phyloP scores from a whole-genome alignment of 2,888 invertebrate genomes.

The Gastrophysa polygoni region DNA sequence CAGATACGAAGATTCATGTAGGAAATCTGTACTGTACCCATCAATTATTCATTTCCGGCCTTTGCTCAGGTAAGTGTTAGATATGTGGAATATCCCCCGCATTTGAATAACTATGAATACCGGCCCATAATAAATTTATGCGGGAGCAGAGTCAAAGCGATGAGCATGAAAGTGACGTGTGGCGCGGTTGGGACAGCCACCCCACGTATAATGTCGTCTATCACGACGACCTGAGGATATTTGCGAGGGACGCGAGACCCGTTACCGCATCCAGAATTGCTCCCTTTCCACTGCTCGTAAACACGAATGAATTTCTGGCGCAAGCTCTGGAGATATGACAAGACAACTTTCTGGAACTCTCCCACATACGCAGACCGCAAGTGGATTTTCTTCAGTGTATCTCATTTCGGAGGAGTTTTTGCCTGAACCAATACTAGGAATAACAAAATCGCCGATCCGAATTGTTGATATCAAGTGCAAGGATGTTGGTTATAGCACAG shows the following conservation, averaged over 20 bases:
- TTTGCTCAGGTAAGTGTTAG: slow-evolving; percentile 8
- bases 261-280: background rate
- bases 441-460: too few relatives aligned
- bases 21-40: background rate
- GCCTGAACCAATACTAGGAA: too few relatives aligned
- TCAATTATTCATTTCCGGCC: background rate
- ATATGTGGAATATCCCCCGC: slow-evolving; percentile 33
- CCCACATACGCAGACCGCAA: too few relatives aligned
- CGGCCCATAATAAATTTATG: slow-evolving; percentile 44
- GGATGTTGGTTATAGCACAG: too few relatives aligned
- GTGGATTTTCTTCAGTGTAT: too few relatives aligned
- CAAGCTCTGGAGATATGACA: too few relatives aligned
- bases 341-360: too few relatives aligned
- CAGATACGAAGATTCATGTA: background rate
- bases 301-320: background rate
- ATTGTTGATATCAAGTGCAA: too few relatives aligned
- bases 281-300: background rate
- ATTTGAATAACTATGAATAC: slow-evolving; percentile 47
- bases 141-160: slow-evolving; percentile 19
- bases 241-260: slow-evolving; percentile 17
- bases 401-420: too few relatives aligned
- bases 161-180: slow-evolving; percentile 35
- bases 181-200: slow-evolving; percentile 25
- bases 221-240: slow-evolving; percentile 33
- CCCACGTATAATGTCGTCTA: slow-evolving; percentile 28